Evolutionary conservation across 2,888 invertebrate genomes (phyloP).

Genomic region (Spatulosminthurus flaviceps): DNA sequence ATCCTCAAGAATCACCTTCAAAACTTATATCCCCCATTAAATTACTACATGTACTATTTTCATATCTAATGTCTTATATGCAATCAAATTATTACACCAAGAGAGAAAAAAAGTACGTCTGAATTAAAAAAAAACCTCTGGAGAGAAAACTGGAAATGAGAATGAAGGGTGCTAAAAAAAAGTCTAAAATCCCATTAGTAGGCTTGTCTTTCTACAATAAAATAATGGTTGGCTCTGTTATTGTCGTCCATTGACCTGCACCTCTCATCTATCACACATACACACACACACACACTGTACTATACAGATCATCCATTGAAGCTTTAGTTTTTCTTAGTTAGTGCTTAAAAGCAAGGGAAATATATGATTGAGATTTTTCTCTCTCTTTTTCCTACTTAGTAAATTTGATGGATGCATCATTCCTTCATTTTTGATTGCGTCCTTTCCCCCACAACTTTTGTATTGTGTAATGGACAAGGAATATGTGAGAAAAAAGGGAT

Average conservation of each 20-base stretch:
- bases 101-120: neutral
- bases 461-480: too few relatives aligned
- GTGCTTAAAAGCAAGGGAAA: slow-evolving; percentile 34
- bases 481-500: neutral
- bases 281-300: neutral
- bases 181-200: neutral
- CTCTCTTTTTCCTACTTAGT: too few relatives aligned
- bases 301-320: slow-evolving; percentile 35
- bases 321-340: slow-evolving; percentile 38
- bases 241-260: slow-evolving; percentile 44
- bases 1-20: neutral
- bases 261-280: too few relatives aligned
- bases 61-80: slow-evolving; percentile 15
- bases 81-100: neutral
- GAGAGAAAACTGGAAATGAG: neutral
- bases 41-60: too few relatives aligned
- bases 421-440: slow-evolving; percentile 35
- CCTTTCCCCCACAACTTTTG: slow-evolving; percentile 28
- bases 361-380: neutral
- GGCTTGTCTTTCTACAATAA: neutral
- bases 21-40: too few relatives aligned
- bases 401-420: slow-evolving; percentile 40
- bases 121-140: slow-evolving; percentile 9
- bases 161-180: neutral
- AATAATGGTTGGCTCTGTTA: neutral